Evolutionary conservation across 2,113 vertebrate genomes (phyloP).

Genomic region (Crotalus tigris): DNA sequence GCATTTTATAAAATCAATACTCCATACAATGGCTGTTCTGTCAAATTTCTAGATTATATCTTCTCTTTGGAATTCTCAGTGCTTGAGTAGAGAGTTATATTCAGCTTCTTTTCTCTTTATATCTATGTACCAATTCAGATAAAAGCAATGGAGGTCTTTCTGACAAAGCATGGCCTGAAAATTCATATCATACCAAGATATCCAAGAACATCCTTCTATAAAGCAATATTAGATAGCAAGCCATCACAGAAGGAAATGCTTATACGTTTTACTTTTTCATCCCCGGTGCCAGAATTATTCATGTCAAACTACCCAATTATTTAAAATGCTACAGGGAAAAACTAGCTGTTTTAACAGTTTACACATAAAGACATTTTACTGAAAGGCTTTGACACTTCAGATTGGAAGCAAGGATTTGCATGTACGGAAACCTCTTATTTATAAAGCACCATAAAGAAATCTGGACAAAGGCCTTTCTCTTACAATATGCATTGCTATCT

Average conservation of each 20-base stretch:
- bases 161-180: background rate
- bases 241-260: background rate
- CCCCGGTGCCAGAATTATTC: background rate
- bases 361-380: background rate
- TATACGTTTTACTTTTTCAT: background rate
- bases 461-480: background rate
- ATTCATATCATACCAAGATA: background rate
- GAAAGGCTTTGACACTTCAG: background rate
- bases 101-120: constrained; percentile 6
- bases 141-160: background rate
- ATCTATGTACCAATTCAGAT: background rate
- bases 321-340: background rate
- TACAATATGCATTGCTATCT: background rate
- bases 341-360: background rate
- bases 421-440: background rate
- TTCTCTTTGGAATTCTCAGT: background rate
- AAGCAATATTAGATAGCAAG: background rate
- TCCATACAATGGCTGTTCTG: background rate
- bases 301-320: background rate
- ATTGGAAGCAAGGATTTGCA: background rate
- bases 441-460: background rate
- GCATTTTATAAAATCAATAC: background rate
- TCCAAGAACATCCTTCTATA: background rate
- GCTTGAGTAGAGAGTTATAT: background rate
- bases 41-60: background rate